Conservation (phyloP, 2,888 invertebrate genomes). For the Corythucha ciliata region DNA sequence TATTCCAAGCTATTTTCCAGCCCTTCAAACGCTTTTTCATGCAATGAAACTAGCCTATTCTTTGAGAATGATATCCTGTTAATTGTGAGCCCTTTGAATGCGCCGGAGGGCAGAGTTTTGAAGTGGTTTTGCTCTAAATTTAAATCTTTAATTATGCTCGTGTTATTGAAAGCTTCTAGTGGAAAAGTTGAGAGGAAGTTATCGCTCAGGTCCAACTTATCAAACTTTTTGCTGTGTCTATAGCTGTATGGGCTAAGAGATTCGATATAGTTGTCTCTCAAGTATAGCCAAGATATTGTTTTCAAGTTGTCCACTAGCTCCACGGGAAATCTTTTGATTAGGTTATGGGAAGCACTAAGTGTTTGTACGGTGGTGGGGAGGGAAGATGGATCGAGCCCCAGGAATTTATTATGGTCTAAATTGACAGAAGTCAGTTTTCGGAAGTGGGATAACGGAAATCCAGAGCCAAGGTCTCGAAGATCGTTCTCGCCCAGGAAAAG, state of each 20-base stretch:
- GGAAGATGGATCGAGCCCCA: conserved; percentile 51
- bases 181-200: conserved; percentile 65
- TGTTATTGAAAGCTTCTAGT: conserved; percentile 39
- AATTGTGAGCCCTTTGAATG: conserved; percentile 49
- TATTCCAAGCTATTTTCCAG: conserved; percentile 69
- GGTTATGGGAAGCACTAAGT: conserved; percentile 63
- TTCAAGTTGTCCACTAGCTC: conserved; percentile 52
- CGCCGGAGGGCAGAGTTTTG: conserved; percentile 39
- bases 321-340: conserved; percentile 58
- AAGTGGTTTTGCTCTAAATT: conserved; percentile 44
- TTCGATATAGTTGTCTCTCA: conserved; percentile 55
- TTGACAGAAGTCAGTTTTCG: conserved; percentile 54
- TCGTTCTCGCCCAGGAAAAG: conserved; percentile 75
- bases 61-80: conserved; percentile 70
- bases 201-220: conserved; percentile 75
- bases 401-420: conserved; percentile 62
- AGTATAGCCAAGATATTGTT: conserved; percentile 58
- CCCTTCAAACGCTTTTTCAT: conserved; percentile 62
- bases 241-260: conserved; percentile 48
- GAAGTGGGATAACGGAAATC: conserved; percentile 53
- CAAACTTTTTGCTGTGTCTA: conserved; percentile 56
- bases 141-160: conserved; percentile 42
- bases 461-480: conserved; percentile 51
- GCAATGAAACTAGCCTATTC: conserved; percentile 60
- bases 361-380: conserved; percentile 59